A percentile compares a stretch with the other conserved stretches of the same genome.
Evolutionary conservation across 2,888 invertebrate genomes (phyloP).

Genomic region (Thecocarcelia acutangulata): DNA sequence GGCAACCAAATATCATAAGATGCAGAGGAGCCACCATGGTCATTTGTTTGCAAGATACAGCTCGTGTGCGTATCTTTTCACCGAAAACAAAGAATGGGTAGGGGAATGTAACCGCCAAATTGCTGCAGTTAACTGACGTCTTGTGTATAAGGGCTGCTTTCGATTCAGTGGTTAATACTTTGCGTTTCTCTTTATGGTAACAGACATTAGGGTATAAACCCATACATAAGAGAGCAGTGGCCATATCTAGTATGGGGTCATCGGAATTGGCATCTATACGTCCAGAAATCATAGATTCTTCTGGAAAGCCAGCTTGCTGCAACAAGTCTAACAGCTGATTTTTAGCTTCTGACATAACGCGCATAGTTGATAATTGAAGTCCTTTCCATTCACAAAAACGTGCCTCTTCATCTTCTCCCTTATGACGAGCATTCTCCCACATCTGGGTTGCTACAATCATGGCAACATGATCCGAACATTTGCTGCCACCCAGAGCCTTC

Average conservation of each 20-base stretch:
- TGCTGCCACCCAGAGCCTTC: constrained; percentile 91
- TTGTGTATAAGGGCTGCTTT: constrained; percentile 97
- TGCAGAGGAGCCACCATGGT: constrained; percentile 98
- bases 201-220: constrained; percentile 99
- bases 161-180: constrained; percentile 96
- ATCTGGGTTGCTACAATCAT: constrained; percentile 95
- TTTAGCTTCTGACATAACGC: constrained; percentile 96
- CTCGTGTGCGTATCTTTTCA: constrained; percentile 97
- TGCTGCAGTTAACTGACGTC: constrained; percentile 96
- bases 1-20: constrained; percentile 94
- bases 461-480: constrained; percentile 97
- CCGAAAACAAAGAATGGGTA: constrained; percentile 99
- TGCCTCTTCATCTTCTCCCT: constrained; percentile 89
- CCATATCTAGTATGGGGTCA: constrained; percentile 90
- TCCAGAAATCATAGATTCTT: constrained; percentile 89
- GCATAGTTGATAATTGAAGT: constrained; percentile 92
- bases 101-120: constrained; percentile 90
- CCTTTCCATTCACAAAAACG: constrained; percentile 96
- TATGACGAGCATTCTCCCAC: constrained; percentile 87
- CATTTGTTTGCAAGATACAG: constrained; percentile 97
- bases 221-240: constrained; percentile 92
- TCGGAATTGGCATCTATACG: constrained; percentile 89
- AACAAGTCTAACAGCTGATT: constrained; percentile 86
- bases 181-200: constrained; percentile 96
- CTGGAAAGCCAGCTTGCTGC: constrained; percentile 92